These are phyloP conservation scores for Chionis minor DNA, from an alignment of 2,113 vertebrate genomes.

Conservation along the genomic window DNA sequence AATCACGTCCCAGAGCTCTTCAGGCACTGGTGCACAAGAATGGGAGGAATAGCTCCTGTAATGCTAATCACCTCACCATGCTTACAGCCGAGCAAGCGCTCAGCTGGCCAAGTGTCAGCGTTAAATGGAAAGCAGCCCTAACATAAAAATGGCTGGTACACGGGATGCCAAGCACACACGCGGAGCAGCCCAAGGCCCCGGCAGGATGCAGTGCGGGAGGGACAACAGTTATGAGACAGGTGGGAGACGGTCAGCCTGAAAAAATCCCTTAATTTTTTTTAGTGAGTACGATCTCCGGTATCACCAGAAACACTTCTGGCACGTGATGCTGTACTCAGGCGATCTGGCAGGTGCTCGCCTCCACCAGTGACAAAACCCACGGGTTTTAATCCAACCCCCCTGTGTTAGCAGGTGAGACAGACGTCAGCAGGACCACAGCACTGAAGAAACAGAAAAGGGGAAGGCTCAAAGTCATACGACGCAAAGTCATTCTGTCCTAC, in stretches of 20 bases:
- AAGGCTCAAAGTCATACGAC: not conserved
- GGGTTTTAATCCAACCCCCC: not conserved
- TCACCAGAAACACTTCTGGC: not conserved
- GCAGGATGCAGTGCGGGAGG: not conserved
- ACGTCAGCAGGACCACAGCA: not conserved
- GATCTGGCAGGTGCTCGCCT: not conserved
- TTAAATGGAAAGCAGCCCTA: slow-evolving; percentile 39
- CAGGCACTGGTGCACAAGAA: not conserved
- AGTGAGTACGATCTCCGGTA: not conserved
- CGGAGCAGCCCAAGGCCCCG: not conserved
- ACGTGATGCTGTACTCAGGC: not conserved
- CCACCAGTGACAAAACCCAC: not conserved
- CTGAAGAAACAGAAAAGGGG: not conserved
- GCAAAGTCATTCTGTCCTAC: not conserved
- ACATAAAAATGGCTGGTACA: slow-evolving; percentile 16
- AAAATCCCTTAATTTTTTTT: not conserved
- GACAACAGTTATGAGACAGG: not conserved
- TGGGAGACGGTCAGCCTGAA: not conserved
- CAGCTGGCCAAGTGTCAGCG: not conserved
- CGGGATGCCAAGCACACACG: not conserved
- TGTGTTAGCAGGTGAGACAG: not conserved
- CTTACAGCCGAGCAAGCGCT: not conserved
- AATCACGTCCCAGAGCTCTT: not conserved
- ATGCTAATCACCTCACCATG: not conserved
- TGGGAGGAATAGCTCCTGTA: not conserved